A percentile compares a stretch with the other conserved stretches of the same genome.
phyloP scores from a whole-genome alignment of 2,797 vertebrate genomes.

The Pogoniulus pusillus region DNA sequence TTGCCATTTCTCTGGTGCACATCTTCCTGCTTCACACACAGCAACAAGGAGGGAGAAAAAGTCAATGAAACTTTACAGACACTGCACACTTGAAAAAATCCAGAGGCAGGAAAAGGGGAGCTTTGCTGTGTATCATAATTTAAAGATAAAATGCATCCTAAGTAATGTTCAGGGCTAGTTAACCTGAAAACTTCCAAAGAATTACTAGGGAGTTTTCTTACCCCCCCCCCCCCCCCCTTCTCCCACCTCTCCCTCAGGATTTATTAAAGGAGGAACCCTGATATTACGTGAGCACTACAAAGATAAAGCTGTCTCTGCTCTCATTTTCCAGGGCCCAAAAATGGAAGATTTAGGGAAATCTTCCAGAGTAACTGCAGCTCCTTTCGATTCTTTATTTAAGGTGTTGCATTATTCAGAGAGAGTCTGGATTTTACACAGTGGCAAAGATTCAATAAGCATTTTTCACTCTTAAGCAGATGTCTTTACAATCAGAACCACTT shows the following conservation, averaged over 20 bases:
- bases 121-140: not conserved
- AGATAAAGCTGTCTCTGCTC: not conserved
- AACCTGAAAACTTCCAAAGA: not conserved
- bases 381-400: conserved; percentile 12
- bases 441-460: not conserved
- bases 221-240: too few species aligned
- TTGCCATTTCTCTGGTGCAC: not conserved
- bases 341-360: not conserved
- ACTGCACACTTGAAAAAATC: not conserved
- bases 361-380: not conserved
- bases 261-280: not conserved
- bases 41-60: not conserved
- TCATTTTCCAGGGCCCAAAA: not conserved
- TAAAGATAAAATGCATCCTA: not conserved
- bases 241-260: too few species aligned
- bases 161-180: not conserved
- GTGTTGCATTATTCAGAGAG: conserved; percentile 17
- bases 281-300: not conserved
- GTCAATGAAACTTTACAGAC: not conserved
- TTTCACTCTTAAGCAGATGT: not conserved
- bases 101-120: not conserved
- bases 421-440: not conserved
- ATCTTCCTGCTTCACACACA: not conserved
- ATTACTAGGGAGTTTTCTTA: too few species aligned
- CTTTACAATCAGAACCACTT: not conserved